Base-by-base conservation (phyloP, 2,113 vertebrate species). In the Petrocephalus zakoni region DNA sequence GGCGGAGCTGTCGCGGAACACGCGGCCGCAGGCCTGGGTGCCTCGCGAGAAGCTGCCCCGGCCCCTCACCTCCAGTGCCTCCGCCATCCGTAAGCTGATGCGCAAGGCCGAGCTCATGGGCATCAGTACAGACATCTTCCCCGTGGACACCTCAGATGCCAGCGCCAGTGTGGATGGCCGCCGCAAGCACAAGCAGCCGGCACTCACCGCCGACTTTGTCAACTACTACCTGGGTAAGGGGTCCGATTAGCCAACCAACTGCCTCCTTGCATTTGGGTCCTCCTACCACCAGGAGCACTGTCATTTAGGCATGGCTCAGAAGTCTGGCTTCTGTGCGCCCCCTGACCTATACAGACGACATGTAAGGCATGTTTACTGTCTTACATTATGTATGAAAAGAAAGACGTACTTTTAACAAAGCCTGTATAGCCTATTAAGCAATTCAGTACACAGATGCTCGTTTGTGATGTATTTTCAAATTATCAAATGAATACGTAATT, bases 51-150 rank as follows among this genome's bases (percentile, higher is more conserved):
- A 99, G 91, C 93, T 99, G 56, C 98, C 98, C 0, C 96, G 98
- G 8, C 97, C 98, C 0, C 96, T 99, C 1, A 99, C 98, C 55
- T 99, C 98, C 89, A 99, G 98, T 22, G 98, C 98, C 87, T 99
- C 98, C 0, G 98, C 98, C 90, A 98, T 99, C 89, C 96, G 98
- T 13, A 99, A 99, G 89, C 96, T 99, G 53, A 98, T 99, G 98
- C 96, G 98, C 86, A 99, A 99, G 90, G 98, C 98, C 0, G 98
- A 99, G 37, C 90, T 99, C 21, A 99, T 99, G 98, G 98, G 98
- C n/a, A 99, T 99, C 90, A 99, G 98, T 92, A 99, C 98, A 0
- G 98, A 99, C 91, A 99, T 99, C 87, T 99, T 99, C 89, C 98
- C 98, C 0, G 98, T 99, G 90, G 98, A 99, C 91, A 99, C 97